Percentiles rank a stretch among this genome's conserved stretches.
phyloP scores from a whole-genome alignment of 2,797 vertebrate species.

The Spheniscus humboldti region DNA sequence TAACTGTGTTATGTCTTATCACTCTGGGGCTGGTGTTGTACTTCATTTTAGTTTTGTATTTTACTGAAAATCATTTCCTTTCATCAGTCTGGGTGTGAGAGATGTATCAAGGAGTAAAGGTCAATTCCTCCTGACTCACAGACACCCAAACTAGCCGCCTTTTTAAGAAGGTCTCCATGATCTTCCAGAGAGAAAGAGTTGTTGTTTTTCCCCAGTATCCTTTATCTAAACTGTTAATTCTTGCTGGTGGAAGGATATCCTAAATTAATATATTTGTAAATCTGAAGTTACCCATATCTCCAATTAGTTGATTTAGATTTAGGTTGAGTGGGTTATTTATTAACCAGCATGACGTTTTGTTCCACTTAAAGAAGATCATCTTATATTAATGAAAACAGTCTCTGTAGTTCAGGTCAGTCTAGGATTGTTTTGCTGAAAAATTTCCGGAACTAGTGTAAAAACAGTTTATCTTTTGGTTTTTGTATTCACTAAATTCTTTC shows the following conservation, averaged over 20 bases:
- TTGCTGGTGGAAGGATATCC: neutral
- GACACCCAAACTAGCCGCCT: neutral
- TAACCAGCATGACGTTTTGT: neutral
- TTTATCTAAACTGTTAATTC: neutral
- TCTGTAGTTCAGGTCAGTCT: neutral
- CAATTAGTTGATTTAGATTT: neutral
- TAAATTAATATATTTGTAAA: neutral
- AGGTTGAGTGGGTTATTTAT: neutral
- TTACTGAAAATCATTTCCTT: neutral
- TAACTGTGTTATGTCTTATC: neutral
- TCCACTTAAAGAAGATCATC: neutral
- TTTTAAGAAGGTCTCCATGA: neutral
- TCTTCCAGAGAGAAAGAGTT: neutral
- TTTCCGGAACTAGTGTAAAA: neutral
- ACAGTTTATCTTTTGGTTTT: neutral
- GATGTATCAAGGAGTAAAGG: neutral
- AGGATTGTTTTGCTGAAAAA: neutral
- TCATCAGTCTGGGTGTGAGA: neutral
- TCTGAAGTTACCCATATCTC: neutral
- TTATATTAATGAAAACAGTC: neutral
- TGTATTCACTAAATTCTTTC: neutral
- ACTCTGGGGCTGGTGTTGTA: neutral
- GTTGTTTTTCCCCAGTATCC: neutral
- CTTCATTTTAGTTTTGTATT: neutral
- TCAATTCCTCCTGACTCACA: neutral